phyloP scores from a whole-genome alignment of 2,888 invertebrate species.

The Drosophila anceps region DNA sequence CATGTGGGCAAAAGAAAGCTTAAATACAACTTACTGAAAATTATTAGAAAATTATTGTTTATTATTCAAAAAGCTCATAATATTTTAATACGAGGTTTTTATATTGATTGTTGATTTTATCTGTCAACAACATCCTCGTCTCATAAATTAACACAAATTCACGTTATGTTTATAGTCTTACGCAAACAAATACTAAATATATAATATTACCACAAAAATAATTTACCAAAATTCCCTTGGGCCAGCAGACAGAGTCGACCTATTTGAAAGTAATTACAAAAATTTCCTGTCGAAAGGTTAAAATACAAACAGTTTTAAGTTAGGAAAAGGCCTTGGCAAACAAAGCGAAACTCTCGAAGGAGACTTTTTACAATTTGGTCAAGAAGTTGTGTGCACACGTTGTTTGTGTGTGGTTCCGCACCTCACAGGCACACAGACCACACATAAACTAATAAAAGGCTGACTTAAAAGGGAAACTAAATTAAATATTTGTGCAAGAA shows the following conservation, averaged over 20 bases:
- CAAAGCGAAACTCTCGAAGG: conserved; percentile 27
- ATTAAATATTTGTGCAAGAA: conserved; percentile 72
- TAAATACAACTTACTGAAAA: neutral
- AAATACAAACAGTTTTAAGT: conserved; percentile 40
- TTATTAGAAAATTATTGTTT: conserved; percentile 11
- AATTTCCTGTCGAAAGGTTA: conserved; percentile 47
- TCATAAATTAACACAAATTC: too few species aligned
- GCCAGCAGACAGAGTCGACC: conserved; percentile 11
- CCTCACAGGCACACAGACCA: conserved; percentile 25
- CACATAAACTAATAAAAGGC: conserved; percentile 49
- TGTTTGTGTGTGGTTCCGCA: conserved; percentile 24
- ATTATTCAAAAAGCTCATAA: too few species aligned
- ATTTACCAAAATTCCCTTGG: conserved; percentile 19
- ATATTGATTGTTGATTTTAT: too few species aligned
- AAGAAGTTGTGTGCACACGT: conserved; percentile 55
- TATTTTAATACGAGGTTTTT: too few species aligned
- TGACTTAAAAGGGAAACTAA: conserved; percentile 52
- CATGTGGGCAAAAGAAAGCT: conserved; percentile 11
- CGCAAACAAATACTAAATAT: too few species aligned
- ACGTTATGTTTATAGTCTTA: too few species aligned
- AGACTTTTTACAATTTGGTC: conserved; percentile 50
- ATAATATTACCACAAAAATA: neutral
- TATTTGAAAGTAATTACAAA: conserved; percentile 73
- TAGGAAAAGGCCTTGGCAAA: conserved; percentile 47
- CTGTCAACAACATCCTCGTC: too few species aligned